Evolutionary conservation across 23 tunicate genomes (phyloP), one percentile per base, ranked within the genome.

Genomic region (Styela clava): DNA sequence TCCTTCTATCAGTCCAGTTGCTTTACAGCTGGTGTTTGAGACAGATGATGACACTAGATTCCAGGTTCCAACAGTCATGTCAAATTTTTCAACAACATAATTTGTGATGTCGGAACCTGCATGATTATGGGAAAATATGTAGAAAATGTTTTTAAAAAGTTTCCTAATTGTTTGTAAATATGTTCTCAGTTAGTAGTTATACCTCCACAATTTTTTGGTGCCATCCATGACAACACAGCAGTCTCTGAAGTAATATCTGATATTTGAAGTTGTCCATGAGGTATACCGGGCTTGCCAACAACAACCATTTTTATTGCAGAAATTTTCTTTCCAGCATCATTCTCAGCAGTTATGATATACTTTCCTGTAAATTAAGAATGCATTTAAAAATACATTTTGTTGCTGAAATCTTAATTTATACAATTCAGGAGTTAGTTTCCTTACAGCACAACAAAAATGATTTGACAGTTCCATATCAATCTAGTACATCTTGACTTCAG

Each of bases 141-240:
- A n/a, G n/a, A n/a, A n/a, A n/a, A n/a, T n/a, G n/a, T n/a, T n/a
- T n/a, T n/a, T n/a, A n/a, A n/a, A n/a, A n/a, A n/a, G n/a, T n/a
- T n/a, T n/a, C n/a, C n/a, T n/a, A n/a, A n/a, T n/a, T n/a, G n/a
- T n/a, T n/a, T n/a, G n/a, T n/a, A n/a, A 44, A 44, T 44, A 44
- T 44, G 12, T 44, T 44, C n/a, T n/a, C n/a, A n/a, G n/a, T n/a
- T n/a, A 18, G 63, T 56, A 56, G 20, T 56, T 20, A 31, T 74
- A 88, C 98, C 99, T 69, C 99, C 99, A 35, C 78, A 63, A 37
- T 89, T 83, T 68, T 83, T 83, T 7, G 99, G 96, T 29, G 89
- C 76, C 24, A 85, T 86, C 99, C 99, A 95, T 1, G 96, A 69
- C 24, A 95, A 69, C 7, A 72, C 33, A 1, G 91, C 91, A 22